phyloP scores from a whole-genome alignment of 2,888 invertebrate species.

The Crepidodera aurea region DNA sequence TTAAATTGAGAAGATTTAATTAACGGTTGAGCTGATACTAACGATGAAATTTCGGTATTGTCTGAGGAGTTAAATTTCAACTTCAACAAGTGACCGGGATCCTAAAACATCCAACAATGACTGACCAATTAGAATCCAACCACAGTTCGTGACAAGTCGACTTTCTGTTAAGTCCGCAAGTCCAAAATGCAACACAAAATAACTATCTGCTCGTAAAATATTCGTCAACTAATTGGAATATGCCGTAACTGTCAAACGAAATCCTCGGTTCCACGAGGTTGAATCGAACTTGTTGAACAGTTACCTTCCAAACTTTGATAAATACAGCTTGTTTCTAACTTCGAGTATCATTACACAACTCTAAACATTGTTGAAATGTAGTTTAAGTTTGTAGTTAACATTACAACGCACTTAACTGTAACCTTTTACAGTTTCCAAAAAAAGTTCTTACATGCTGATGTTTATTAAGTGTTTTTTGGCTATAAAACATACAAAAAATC shows the following conservation, averaged over 20 bases:
- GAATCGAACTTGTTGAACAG: constrained; percentile 41
- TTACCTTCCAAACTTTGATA: constrained; percentile 35
- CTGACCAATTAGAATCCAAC: not conserved
- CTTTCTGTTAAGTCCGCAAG: not conserved
- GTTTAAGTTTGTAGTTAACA: too few species aligned
- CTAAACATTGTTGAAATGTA: constrained; percentile 3
- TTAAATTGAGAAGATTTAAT: too few species aligned
- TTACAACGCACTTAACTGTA: too few species aligned
- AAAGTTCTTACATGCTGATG: too few species aligned
- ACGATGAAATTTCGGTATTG: too few species aligned
- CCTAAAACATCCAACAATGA: not conserved
- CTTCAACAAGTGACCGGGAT: too few species aligned
- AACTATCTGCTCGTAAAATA: constrained; percentile 12
- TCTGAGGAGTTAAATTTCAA: too few species aligned
- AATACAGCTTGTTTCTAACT: constrained; percentile 19
- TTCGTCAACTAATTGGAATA: constrained; percentile 12
- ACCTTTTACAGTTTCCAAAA: too few species aligned
- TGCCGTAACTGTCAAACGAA: constrained; percentile 31
- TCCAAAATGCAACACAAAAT: not conserved
- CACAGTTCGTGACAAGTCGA: constrained; percentile 7
- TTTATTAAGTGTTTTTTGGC: too few species aligned
- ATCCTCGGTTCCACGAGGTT: constrained; percentile 37
- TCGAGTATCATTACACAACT: not conserved
- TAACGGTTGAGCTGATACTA: too few species aligned
- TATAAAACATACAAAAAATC: too few species aligned